Conservation (phyloP, 1,140 invertebrate genomes). For the Sweltsa coloradensis region DNA sequence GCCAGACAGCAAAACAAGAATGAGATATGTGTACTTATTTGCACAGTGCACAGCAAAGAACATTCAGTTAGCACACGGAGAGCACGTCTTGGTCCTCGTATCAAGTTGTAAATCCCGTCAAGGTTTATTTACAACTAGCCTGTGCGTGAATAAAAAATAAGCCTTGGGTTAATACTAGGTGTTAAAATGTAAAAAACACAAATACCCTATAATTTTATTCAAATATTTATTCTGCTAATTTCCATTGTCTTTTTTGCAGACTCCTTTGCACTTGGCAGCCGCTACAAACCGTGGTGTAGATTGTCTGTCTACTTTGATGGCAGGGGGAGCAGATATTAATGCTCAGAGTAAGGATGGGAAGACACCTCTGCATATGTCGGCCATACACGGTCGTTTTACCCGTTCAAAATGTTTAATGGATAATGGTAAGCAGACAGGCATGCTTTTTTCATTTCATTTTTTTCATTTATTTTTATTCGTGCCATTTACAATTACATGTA, state of each 20-base stretch:
- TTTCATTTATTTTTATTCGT: too few relatives aligned
- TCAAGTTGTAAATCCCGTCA: too few relatives aligned
- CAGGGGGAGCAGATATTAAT: conserved; percentile 39
- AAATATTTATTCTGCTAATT: conserved; percentile 3
- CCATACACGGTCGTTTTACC: conserved; percentile 50
- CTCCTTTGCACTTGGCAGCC: conserved; percentile 50
- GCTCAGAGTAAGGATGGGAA: conserved; percentile 42
- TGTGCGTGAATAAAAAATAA: too few relatives aligned
- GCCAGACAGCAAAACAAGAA: too few relatives aligned
- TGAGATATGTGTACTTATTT: too few relatives aligned
- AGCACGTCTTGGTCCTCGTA: too few relatives aligned
- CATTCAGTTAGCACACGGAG: too few relatives aligned
- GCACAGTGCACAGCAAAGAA: too few relatives aligned
- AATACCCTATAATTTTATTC: neutral
- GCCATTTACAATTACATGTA: too few relatives aligned
- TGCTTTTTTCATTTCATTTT: neutral
- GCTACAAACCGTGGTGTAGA: conserved; percentile 46
- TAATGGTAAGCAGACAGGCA: conserved; percentile 17
- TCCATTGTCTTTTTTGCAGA: conserved; percentile 30
- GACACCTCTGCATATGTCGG: conserved; percentile 53
- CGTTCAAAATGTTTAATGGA: conserved; percentile 45
- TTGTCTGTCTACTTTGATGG: conserved; percentile 42
- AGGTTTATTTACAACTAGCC: too few relatives aligned
- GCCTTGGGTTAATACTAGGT: too few relatives aligned
- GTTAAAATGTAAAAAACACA: too few relatives aligned